A percentile compares a stretch with the other conserved stretches of the same genome.
Evolutionary conservation across 2,797 vertebrate genomes (phyloP).

Genomic region (Apogon talboti): DNA sequence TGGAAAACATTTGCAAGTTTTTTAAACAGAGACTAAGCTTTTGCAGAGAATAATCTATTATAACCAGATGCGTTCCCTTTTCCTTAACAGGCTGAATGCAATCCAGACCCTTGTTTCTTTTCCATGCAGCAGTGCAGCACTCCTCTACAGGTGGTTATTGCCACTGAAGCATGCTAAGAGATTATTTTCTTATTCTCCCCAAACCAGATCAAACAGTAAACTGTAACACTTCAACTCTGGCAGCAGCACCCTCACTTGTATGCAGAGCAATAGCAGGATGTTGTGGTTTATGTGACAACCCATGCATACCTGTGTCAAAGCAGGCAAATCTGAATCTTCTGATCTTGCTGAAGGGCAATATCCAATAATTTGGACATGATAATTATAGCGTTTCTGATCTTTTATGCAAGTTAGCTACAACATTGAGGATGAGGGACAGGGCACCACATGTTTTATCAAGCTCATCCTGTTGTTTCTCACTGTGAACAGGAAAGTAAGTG

Average conservation of each 20-base stretch:
- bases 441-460: conserved; percentile 13
- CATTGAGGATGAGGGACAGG: conserved; percentile 6
- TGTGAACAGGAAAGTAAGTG: conserved; percentile 65
- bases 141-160: conserved; percentile 47
- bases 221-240: conserved; percentile 11
- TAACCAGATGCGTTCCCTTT: conserved; percentile 65
- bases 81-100: conserved; percentile 31
- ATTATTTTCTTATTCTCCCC: conserved; percentile 16
- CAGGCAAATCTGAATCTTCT: background rate
- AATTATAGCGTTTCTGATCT: background rate
- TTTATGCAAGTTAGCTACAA: background rate
- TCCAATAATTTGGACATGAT: background rate
- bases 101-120: conserved; percentile 70
- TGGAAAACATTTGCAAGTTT: conserved; percentile 65
- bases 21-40: conserved; percentile 37
- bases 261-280: conserved; percentile 43
- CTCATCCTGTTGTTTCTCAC: conserved; percentile 46
- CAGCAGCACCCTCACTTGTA: conserved; percentile 11
- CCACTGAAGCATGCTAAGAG: conserved; percentile 10
- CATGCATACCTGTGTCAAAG: background rate
- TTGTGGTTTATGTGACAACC: background rate
- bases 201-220: conserved; percentile 21
- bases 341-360: background rate
- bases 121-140: conserved; percentile 17
- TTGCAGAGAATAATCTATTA: conserved; percentile 63